These are phyloP conservation scores for Lampris incognitus DNA, from an alignment of 2,113 vertebrate species.

Conservation along the genomic window DNA sequence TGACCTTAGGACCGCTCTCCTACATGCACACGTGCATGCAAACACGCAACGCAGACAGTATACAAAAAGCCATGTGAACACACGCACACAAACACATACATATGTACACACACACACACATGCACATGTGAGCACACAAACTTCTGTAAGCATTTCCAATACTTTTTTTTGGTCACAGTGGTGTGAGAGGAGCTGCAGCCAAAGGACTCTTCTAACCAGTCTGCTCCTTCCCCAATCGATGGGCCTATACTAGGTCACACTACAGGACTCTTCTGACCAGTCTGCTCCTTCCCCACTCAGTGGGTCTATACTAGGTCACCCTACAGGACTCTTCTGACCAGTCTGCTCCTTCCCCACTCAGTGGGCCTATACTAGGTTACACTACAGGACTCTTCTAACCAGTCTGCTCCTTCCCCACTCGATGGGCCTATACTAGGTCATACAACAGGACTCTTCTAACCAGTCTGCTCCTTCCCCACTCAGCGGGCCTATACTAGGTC, in stretches of 20 bases:
- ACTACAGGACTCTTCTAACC: no score
- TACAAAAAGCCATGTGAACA: slow-evolving; percentile 52
- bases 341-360: neutral
- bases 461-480: slow-evolving; percentile 66
- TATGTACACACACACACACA: neutral
- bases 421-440: neutral
- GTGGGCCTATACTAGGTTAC: neutral
- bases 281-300: no score
- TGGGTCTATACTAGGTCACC: no score
- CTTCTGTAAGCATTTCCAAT: slow-evolving; percentile 71
- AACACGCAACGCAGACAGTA: slow-evolving; percentile 20
- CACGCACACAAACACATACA: slow-evolving; percentile 31
- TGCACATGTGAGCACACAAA: slow-evolving; percentile 36
- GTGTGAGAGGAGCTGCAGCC: slow-evolving; percentile 72
- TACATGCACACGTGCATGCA: slow-evolving; percentile 42
- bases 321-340: no score
- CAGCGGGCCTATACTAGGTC: neutral
- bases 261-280: no score
- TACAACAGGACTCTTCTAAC: slow-evolving; percentile 70
- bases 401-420: neutral
- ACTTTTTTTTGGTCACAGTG: slow-evolving; percentile 44
- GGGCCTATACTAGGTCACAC: no score
- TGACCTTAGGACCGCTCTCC: slow-evolving; percentile 52
- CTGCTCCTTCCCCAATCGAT: slow-evolving; percentile 60
- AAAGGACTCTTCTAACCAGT: slow-evolving; percentile 76